phyloP scores from a whole-genome alignment of 2,888 invertebrate species.

The Bellardia pandia region DNA sequence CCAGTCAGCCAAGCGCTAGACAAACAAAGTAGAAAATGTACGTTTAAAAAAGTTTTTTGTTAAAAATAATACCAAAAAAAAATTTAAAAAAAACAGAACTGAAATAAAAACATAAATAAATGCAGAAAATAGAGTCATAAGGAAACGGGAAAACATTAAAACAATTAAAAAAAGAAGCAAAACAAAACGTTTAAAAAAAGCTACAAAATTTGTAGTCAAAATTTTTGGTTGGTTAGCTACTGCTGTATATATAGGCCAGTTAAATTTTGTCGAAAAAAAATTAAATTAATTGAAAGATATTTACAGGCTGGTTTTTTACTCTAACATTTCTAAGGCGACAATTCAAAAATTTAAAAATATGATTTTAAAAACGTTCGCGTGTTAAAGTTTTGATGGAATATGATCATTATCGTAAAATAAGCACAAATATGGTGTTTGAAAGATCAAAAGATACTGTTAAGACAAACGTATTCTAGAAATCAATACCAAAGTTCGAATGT shows the following conservation, averaged over 20 bases:
- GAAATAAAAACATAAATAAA: slow-evolving; percentile 22
- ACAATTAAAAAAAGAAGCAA: slow-evolving; percentile 15
- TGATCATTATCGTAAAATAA: too few species aligned
- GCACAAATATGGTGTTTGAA: too few species aligned
- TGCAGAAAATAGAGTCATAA: slow-evolving; percentile 2
- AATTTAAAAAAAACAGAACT: slow-evolving; percentile 6
- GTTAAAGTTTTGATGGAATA: too few species aligned
- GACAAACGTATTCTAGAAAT: too few species aligned
- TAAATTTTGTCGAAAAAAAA: neutral
- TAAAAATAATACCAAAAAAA: slow-evolving; percentile 26
- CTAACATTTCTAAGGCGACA: too few species aligned
- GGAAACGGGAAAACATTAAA: slow-evolving; percentile 3
- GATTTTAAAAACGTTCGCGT: too few species aligned
- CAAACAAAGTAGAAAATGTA: slow-evolving; percentile 19
- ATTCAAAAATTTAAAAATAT: too few species aligned
- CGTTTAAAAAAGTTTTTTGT: neutral
- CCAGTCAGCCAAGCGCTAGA: slow-evolving; percentile 56
- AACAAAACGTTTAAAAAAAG: slow-evolving; percentile 24
- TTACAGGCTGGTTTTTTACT: too few species aligned
- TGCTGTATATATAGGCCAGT: neutral
- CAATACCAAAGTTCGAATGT: too few species aligned
- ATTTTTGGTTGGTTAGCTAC: neutral
- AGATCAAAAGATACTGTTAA: too few species aligned
- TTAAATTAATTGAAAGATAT: too few species aligned
- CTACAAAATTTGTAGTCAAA: neutral